phyloP scores from a whole-genome alignment of 2,888 invertebrate genomes.

The Monochamus alternatus region DNA sequence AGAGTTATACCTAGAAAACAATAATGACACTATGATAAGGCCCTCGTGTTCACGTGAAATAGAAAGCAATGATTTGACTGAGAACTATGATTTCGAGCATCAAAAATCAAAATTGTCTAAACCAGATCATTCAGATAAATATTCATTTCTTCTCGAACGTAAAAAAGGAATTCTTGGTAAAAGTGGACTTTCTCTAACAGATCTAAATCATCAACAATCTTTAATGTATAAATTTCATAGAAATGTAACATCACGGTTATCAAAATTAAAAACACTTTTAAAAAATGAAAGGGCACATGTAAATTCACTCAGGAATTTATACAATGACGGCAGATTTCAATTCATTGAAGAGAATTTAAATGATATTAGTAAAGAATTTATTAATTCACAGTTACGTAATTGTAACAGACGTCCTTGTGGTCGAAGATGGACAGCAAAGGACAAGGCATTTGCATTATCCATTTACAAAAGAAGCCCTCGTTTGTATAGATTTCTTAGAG shows the following conservation, averaged over 20 bases:
- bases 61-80: slow-evolving; percentile 2
- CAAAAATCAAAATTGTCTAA: neutral
- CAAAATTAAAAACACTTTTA: too few relatives aligned
- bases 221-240: too few relatives aligned
- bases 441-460: slow-evolving; percentile 53
- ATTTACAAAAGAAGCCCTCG: slow-evolving; percentile 53
- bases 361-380: slow-evolving; percentile 46
- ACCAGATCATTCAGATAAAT: neutral
- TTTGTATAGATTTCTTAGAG: slow-evolving; percentile 47
- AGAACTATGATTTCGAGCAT: neutral
- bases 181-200: neutral
- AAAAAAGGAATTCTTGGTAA: neutral
- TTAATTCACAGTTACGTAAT: slow-evolving; percentile 51
- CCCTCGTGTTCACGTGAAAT: neutral
- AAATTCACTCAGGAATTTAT: neutral
- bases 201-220: neutral
- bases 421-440: slow-evolving; percentile 45
- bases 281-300: too few relatives aligned
- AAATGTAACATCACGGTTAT: too few relatives aligned
- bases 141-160: neutral
- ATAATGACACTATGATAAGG: too few relatives aligned
- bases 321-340: too few relatives aligned
- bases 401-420: slow-evolving; percentile 34
- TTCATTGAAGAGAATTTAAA: too few relatives aligned
- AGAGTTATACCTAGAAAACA: too few relatives aligned